Percentiles rank a stretch among this genome's conserved stretches.
phyloP scores from a whole-genome alignment of 2,797 vertebrate genomes.

The Myotis pilosus region DNA sequence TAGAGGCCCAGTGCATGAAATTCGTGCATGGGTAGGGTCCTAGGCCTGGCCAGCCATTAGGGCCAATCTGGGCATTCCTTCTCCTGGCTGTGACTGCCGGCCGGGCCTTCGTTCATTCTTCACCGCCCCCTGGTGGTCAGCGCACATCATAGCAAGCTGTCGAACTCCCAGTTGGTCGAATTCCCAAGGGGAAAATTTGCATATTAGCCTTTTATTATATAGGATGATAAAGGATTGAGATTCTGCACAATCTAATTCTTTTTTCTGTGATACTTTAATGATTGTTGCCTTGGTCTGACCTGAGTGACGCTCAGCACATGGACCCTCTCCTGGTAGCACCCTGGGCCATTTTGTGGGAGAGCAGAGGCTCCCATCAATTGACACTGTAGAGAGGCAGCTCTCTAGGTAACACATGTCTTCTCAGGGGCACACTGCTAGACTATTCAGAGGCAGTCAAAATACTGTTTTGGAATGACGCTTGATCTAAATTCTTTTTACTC shows the following conservation, averaged over 20 bases:
- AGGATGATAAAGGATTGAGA: background rate
- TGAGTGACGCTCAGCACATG: background rate
- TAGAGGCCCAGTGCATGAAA: background rate
- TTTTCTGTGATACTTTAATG: background rate
- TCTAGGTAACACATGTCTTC: background rate
- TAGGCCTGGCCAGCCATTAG: no score
- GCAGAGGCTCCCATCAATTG: background rate
- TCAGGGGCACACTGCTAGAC: background rate
- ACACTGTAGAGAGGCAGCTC: background rate
- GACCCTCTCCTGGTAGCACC: background rate
- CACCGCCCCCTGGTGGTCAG: no score
- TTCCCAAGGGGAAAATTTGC: no score
- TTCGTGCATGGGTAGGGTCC: no score
- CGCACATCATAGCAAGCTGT: no score
- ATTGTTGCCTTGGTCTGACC: background rate
- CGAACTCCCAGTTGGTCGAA: no score
- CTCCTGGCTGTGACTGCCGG: no score
- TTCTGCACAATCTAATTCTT: background rate
- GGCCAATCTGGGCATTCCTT: no score
- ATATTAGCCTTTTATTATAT: no score
- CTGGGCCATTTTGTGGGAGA: background rate
- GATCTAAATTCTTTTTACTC: background rate
- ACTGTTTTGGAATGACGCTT: background rate
- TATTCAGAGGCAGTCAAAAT: background rate
- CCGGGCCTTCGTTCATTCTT: no score